Evolutionary conservation across 2,113 vertebrate species (phyloP).

Genomic region (Megaceryle maxima): DNA sequence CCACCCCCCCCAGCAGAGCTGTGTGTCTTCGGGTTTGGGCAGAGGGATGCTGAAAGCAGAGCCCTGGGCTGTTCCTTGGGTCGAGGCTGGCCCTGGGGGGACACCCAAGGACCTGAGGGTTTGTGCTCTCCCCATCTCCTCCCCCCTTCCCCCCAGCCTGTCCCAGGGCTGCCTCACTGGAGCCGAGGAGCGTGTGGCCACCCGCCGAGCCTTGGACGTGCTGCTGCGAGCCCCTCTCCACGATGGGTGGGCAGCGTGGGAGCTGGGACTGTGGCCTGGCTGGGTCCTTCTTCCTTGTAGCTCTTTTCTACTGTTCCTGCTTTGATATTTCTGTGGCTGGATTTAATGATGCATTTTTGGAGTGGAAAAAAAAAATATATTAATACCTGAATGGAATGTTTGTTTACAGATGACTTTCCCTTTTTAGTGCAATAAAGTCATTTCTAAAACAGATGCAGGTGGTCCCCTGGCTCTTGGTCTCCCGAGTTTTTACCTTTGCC

Average conservation of each 20-base stretch:
- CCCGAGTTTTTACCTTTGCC: background rate
- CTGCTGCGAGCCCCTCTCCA: background rate
- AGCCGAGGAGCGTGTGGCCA: fast-evolving
- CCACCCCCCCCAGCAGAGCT: fast-evolving
- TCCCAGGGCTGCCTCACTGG: background rate
- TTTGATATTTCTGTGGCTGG: constrained; percentile 57
- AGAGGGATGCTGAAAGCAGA: background rate
- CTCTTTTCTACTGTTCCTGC: constrained; percentile 48
- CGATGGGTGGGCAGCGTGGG: background rate
- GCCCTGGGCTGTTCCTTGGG: background rate
- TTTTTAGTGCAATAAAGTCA: constrained; percentile 78
- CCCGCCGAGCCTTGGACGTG: background rate
- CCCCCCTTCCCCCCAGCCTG: background rate
- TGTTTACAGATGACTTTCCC: constrained; percentile 64
- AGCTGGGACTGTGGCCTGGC: background rate
- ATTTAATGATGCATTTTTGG: constrained; percentile 50
- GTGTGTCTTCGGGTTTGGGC: background rate
- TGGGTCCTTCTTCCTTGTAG: background rate
- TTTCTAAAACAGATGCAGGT: constrained; percentile 42
- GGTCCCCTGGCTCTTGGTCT: background rate
- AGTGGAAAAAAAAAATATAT: constrained; percentile 21
- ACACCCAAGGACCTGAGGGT: background rate
- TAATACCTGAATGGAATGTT: constrained; percentile 53
- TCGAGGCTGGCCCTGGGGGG: background rate
- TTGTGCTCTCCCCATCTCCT: background rate